Base-by-base conservation (phyloP, 2,113 vertebrate species). In the Gallinago media region DNA sequence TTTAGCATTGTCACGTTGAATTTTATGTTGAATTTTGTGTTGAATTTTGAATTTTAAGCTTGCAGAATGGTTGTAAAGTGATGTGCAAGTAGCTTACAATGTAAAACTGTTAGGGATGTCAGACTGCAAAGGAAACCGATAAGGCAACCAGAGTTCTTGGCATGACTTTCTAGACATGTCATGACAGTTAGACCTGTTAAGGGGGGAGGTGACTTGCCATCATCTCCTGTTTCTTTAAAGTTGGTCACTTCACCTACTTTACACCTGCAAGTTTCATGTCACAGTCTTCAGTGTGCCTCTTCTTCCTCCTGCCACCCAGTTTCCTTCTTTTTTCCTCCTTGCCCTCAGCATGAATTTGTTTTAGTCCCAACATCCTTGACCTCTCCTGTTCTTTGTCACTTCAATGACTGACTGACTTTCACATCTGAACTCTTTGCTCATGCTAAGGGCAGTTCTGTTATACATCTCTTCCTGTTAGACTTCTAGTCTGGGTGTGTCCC, bases 301-400 rank as follows among this genome's bases (percentile, higher is more conserved):
- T 77, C 36, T 71, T 82, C 15, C 8, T 55, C 6, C 17, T 38
- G 4, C 8, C 12, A 10, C 17, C 11, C 1, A 3, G 3, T 73
- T 92, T 44, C 9, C 26, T 3, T 29, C 7, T 50, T 81, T 65
- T 65, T 73, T 27, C 5, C 3, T 67, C 4, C 9, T 11, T 1
- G 0, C 6, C 5, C 4, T 47, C 20, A 59, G 5, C 14, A 19
- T 9, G 20, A 58, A 31, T 0, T 0, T 67, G 8, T 50, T 83
- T 83, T 50, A 80, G 20, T 42, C 34, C 36, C 25, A 70, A 15
- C 15, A 68, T 22, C 25, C 26, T 75, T 72, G 32, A 63, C 7
- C 8, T 50, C 29, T 71, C 23, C 6, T 49, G 3, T 40, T 63
- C 25, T 55, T 81, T 56, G 14, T 65, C 66, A 27, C 12, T 63